phyloP scores from a whole-genome alignment of 2,797 vertebrate genomes.

The Hypotaenidia okinawae region DNA sequence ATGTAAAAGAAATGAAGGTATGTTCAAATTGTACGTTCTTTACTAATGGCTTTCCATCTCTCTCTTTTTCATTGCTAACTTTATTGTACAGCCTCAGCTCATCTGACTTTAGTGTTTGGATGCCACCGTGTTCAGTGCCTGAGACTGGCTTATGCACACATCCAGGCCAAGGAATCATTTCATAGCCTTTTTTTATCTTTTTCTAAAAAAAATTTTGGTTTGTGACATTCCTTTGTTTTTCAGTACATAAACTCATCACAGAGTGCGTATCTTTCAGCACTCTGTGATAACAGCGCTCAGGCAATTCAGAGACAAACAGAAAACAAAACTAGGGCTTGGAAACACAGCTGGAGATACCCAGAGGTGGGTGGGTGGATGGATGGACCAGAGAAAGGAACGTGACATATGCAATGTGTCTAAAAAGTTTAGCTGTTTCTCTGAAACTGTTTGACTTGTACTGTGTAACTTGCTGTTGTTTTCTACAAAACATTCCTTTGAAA shows the following conservation, averaged over 20 bases:
- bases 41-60: background rate
- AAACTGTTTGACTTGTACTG: background rate
- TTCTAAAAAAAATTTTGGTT: background rate
- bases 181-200: background rate
- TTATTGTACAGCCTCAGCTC: background rate
- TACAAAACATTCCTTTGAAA: background rate
- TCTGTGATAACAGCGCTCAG: background rate
- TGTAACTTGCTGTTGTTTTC: background rate
- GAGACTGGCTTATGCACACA: conserved; percentile 4
- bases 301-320: background rate
- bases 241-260: background rate
- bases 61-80: background rate
- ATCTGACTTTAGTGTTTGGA: background rate
- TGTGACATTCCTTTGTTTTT: conserved; percentile 14
- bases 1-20: background rate
- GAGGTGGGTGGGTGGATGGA: too few species aligned
- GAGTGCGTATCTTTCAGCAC: background rate
- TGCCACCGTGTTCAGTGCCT: background rate
- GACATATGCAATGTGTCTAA: background rate
- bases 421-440: background rate
- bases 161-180: background rate
- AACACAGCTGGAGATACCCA: background rate
- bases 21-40: background rate
- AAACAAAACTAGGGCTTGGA: background rate
- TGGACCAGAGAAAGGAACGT: background rate